Conservation (phyloP, 1,140 invertebrate species). For the Meloidogyne exigua region DNA sequence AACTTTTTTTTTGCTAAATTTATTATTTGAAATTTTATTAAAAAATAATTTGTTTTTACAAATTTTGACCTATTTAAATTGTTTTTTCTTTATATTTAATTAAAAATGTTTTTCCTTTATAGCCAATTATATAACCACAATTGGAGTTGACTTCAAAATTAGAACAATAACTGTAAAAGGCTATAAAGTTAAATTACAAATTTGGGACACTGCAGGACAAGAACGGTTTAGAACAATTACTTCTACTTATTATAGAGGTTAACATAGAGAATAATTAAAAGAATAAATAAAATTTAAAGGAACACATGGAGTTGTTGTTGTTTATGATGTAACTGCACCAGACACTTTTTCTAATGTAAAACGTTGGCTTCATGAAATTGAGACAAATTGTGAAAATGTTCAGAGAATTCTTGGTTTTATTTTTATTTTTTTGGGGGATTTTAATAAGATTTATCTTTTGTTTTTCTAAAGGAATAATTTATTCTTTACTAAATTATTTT, state of each 20-base stretch:
- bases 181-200: constrained; percentile 89
- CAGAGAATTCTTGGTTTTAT: constrained; percentile 89
- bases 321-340: constrained; percentile 97
- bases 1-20: no score
- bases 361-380: constrained; percentile 90
- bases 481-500: no score
- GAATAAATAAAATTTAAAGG: neutral
- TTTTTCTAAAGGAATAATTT: no score
- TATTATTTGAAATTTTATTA: neutral
- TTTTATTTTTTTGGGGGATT: constrained; percentile 12
- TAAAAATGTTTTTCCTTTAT: constrained; percentile 31
- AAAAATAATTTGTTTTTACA: neutral
- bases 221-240: constrained; percentile 93
- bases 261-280: constrained; percentile 77
- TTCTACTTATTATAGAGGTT: constrained; percentile 93
- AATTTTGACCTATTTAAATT: neutral
- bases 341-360: constrained; percentile 99
- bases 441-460: no score
- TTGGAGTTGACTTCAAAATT: constrained; percentile 99
- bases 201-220: constrained; percentile 68
- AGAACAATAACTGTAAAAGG: constrained; percentile 89
- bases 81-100: neutral
- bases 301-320: constrained; percentile 74
- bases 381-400: constrained; percentile 98
- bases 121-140: constrained; percentile 95